Evolutionary conservation across 2,113 vertebrate species (phyloP).

Genomic region (human (Homo sapiens)): GRCh38 chr12:47100001-47100500

Average conservation of each 20-base stretch:
- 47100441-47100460: neutral
- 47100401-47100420: conserved; percentile 34
- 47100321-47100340: conserved; percentile 58
- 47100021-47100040: neutral
- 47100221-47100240: conserved; percentile 32
- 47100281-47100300: conserved; percentile 40
- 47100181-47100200: neutral
- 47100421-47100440: neutral
- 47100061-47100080: neutral
- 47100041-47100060: neutral
- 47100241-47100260: conserved; percentile 40
- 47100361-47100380: conserved; percentile 46
- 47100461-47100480: neutral
- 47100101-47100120: conserved; percentile 22
- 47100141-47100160: neutral
- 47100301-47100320: conserved; percentile 30
- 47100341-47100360: conserved; percentile 54
- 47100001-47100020: neutral
- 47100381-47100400: neutral
- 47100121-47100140: neutral
- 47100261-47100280: neutral
- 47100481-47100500: neutral
- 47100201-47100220: conserved; percentile 33
- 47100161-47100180: neutral
- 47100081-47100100: neutral